These are phyloP conservation scores for Octodonta nipae DNA, from an alignment of 2,888 invertebrate species.

Conservation along the genomic window DNA sequence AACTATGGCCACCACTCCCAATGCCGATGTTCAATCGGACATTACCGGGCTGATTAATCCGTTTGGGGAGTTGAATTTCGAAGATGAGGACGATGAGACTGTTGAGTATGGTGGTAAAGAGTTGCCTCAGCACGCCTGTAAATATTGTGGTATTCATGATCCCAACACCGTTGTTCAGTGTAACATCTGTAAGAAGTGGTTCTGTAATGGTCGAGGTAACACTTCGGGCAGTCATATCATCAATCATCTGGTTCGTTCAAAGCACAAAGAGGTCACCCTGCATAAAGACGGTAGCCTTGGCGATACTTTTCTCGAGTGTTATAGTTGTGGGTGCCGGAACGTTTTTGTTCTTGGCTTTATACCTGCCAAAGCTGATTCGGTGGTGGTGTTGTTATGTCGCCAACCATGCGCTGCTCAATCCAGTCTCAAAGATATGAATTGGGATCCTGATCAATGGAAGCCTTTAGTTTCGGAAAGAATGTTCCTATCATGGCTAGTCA, in stretches of 20 bases:
- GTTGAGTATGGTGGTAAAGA: constrained; percentile 74
- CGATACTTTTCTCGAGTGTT: constrained; percentile 95
- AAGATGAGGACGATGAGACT: constrained; percentile 89
- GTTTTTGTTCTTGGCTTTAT: constrained; percentile 98
- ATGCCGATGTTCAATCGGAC: too few species aligned
- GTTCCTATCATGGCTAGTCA: constrained; percentile 92
- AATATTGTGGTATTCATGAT: constrained; percentile 97
- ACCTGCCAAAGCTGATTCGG: constrained; percentile 96
- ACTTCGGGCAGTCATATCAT: constrained; percentile 98
- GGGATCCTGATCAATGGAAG: constrained; percentile 99
- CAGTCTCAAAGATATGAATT: constrained; percentile 81
- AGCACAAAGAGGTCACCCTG: constrained; percentile 96
- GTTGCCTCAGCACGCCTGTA: constrained; percentile 91
- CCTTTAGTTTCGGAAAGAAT: constrained; percentile 92
- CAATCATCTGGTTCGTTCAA: constrained; percentile 92
- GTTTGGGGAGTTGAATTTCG: constrained; percentile 81
- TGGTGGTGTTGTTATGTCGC: constrained; percentile 92
- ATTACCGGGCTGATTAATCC: too few species aligned
- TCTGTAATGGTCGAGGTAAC: constrained; percentile 96
- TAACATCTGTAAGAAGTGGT: constrained; percentile 98
- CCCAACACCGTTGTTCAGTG: constrained; percentile 96
- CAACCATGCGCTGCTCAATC: constrained; percentile 97
- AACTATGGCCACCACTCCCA: too few species aligned
- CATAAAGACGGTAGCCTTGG: constrained; percentile 96
- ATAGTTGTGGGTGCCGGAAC: constrained; percentile 95